Conservation (phyloP, 2,113 vertebrate genomes). For the Chroicocephalus ridibundus region DNA sequence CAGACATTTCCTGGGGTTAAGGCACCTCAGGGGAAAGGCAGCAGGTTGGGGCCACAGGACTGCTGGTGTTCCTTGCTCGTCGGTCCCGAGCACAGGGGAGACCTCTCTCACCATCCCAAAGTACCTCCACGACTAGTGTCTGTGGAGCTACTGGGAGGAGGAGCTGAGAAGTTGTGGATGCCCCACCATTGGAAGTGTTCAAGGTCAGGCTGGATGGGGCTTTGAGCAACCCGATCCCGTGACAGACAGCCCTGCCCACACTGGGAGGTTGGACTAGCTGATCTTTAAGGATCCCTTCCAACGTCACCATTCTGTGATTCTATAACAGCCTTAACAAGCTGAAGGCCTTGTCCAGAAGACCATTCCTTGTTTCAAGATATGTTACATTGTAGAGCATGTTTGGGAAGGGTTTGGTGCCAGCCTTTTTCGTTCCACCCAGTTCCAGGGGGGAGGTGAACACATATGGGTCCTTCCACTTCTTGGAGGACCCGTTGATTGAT, state of each 20-base stretch:
- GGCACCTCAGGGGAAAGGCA: not conserved
- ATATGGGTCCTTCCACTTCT: not conserved
- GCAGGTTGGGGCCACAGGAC: not conserved
- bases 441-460: not conserved
- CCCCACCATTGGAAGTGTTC: not conserved
- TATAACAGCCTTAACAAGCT: not conserved
- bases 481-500: rapidly evolving
- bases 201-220: not conserved
- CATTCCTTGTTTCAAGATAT: rapidly evolving
- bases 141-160: not conserved
- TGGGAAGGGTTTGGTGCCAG: not conserved
- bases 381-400: not conserved
- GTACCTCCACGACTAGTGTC: not conserved
- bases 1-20: not conserved
- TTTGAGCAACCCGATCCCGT: not conserved
- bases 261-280: not conserved
- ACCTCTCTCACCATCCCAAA: not conserved
- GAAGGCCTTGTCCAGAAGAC: not conserved
- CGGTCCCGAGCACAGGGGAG: not conserved
- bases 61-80: not conserved
- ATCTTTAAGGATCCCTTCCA: not conserved
- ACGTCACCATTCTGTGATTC: not conserved
- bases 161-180: not conserved
- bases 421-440: not conserved
- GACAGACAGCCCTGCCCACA: not conserved